These are phyloP conservation scores for Drosophila neutralis DNA, from an alignment of 2,888 invertebrate species.

Conservation along the genomic window DNA sequence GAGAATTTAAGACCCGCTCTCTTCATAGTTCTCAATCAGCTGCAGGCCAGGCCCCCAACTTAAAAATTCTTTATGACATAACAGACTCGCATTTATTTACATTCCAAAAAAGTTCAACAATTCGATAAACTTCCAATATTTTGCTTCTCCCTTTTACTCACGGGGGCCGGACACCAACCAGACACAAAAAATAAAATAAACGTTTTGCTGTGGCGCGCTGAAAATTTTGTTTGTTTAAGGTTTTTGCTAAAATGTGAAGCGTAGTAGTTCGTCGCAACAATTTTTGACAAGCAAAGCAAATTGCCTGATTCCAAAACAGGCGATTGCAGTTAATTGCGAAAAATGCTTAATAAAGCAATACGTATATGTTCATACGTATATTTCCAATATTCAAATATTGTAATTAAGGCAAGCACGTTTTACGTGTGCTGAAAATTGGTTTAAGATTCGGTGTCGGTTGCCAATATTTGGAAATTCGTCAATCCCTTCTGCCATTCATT, in stretches of 20 bases:
- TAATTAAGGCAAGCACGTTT: slow-evolving; percentile 53
- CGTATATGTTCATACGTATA: slow-evolving; percentile 4
- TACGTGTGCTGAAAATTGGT: slow-evolving; percentile 9
- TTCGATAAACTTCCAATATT: slow-evolving; percentile 11
- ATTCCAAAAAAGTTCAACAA: slow-evolving; percentile 55
- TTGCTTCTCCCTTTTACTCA: not conserved
- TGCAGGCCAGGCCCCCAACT: slow-evolving; percentile 52
- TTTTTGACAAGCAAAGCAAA: slow-evolving; percentile 57
- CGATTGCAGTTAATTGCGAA: slow-evolving; percentile 29
- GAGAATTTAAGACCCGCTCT: slow-evolving; percentile 16
- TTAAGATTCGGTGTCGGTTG: slow-evolving; percentile 34
- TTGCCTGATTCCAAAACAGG: slow-evolving; percentile 27
- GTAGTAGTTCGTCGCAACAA: slow-evolving; percentile 28
- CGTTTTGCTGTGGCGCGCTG: slow-evolving; percentile 3
- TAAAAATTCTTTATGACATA: slow-evolving; percentile 36
- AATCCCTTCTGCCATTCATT: slow-evolving; percentile 17
- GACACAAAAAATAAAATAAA: slow-evolving; percentile 12
- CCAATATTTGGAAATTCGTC: slow-evolving; percentile 25
- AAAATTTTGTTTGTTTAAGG: slow-evolving; percentile 4
- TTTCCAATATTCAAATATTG: slow-evolving; percentile 19
- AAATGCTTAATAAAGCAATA: slow-evolving; percentile 42
- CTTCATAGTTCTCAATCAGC: slow-evolving; percentile 13
- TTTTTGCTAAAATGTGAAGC: slow-evolving; percentile 32
- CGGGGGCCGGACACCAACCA: slow-evolving; percentile 61
- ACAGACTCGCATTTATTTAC: slow-evolving; percentile 42